Base-by-base conservation (phyloP, 1,140 invertebrate genomes). In the Phocides pigmalion region DNA sequence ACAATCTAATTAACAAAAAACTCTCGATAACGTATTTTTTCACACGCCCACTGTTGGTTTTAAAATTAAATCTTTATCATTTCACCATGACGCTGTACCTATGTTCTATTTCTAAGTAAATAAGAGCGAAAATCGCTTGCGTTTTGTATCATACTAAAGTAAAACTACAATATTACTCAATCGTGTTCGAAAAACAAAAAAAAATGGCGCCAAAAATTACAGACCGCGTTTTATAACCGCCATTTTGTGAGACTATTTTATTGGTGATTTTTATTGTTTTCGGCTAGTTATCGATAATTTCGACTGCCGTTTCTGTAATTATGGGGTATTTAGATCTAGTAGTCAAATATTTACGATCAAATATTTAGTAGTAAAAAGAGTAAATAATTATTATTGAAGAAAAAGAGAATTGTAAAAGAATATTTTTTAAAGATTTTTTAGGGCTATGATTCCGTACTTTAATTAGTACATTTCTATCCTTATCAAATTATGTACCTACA, bases 1-100 rank as follows among this genome's bases (percentile, higher is more conserved):
- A 58, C 44, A 54, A 64, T 64, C 35, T 47, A 64, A 58, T 58
- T 54, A 58, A 46, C 19, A 59, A 65, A 65, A 47, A 47, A 49
- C n/a, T 17, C 32, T 56, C 35, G 53, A 65, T 65, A 65, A 65
- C 16, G 19, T 20, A 28, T 65, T 58, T 64, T 56, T 64, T 64
- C 70, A 63, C 22, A 81, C 81, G 79, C 81, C 81, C 81, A 78
- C 72, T 83, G 74, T 83, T 79, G 77, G 77, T 81, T 81, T 81
- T 71, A 79, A 73, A 37, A 44, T 54, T 53, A 35, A 39, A 54
- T 20, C 39, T 44, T 9, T 5, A 20, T 44, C 22, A 46, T 41
- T 50, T 51, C 28, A 44, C 8, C 25, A 37, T 6, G 12, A 1
- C 12, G 4, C 6, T 2, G 2, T 20, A 12, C 11, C 11, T 32